Base-by-base conservation (phyloP, 2,113 vertebrate species). In the Bubalus kerabau region DNA sequence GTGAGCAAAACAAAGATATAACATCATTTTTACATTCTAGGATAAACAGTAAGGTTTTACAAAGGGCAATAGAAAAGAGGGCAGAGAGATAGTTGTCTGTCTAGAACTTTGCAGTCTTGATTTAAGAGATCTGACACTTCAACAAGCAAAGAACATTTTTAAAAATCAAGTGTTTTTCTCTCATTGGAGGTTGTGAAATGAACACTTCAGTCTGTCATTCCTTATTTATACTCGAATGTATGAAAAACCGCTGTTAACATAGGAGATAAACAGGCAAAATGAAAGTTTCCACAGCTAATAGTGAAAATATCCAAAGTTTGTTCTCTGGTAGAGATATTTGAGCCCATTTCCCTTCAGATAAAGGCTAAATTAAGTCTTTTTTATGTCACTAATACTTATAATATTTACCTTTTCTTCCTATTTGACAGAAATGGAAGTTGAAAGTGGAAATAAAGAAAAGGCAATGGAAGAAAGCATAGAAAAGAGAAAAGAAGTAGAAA, bases 401-500 rank as follows among this genome's bases (percentile, higher is more conserved):
- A 3, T 46, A 56, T 88, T 91, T 26, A 46, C 32, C 9, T 48
- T n/a, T 80, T 80, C 26, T 57, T 84, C 3, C 46, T 54, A 26
- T 8, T 99, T 99, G 98, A 99, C 98, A 54, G 99, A 98, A 97
- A 99, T 99, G 90, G 99, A 99, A 97, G 98, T 98, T 59, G 99
- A 99, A 96, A 87, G 95, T 4, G 82, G 11, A 1, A 96, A 93
- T 40, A 97, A 98, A 90, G 98, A 97, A 28, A 98, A 99, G 71
- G 30, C 97, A 5, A 96, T 98, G 67, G 93, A 98, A 21, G 99
- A 99, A 90, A 97, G 91, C 54, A 98, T 98, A 28, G 98, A 98
- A n/a, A 99, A 99, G 97, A 99, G 98, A 67, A 99, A 99, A 84
- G 99, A 99, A 85, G 99, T 97, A 7, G 99, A 99, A 86, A 99